Base-by-base conservation (phyloP, 2,113 vertebrate species). In the Rousettus leschenaultii region DNA sequence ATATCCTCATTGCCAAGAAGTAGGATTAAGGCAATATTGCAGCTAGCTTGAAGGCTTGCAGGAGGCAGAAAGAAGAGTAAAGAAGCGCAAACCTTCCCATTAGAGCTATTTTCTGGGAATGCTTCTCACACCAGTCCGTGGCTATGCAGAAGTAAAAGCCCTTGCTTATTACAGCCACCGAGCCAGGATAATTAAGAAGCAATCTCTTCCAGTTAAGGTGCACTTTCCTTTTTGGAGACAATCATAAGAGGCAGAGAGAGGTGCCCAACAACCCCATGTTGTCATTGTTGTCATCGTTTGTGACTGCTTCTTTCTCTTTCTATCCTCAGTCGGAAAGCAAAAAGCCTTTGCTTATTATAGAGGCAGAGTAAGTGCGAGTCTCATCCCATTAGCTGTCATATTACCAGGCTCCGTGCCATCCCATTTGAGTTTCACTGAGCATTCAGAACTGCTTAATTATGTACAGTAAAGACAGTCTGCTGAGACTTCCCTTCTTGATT, bases 371-470 rank as follows among this genome's bases (percentile, higher is more conserved):
- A 98, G 95, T 97, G 94, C 95, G 92, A 96, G 98, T 98, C 97
- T 97, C 98, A 98, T 97, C 98, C 98, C 98, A 97, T 98, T 98
- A 98, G 97, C 97, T 98, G 97, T 97, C 97, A 97, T 97, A 98
- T 98, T 98, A 97, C 94, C 79, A 98, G 97, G 91, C 97, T 98
- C 94, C 45, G 89, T 98, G 97, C 97, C 97, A 98, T 98, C 98
- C 97, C 95, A 97, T 98, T 97, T 94, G 97, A 98, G 95, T 98
- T 98, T 95, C 98, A 97, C 97, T 57, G 96, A 98, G 97, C 98
- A 97, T 98, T 98, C 97, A 97, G 96, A 98, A 98, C 98, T 97
- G 96, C 97, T 98, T 98, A 98, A 99, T 99, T 98, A 98, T 13
- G 24, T 98, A 98, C 96, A 97, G 98, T 98, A 98, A 98, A 98